Evolutionary conservation across 2,888 invertebrate genomes (phyloP).

Genomic region (Zonitis immaculata): DNA sequence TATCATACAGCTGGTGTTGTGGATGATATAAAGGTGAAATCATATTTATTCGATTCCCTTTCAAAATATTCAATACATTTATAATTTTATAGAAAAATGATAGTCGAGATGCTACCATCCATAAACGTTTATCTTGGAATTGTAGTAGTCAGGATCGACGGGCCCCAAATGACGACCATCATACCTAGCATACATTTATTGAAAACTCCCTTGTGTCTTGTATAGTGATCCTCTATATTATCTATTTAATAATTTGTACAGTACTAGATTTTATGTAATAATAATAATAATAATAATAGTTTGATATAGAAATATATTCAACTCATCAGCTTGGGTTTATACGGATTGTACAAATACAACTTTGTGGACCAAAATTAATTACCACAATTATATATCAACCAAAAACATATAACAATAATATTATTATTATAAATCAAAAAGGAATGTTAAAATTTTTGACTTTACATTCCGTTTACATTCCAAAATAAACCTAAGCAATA

Average conservation of each 20-base stretch:
- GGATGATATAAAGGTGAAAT: constrained; percentile 55
- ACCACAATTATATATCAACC: constrained; percentile 23
- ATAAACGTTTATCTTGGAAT: constrained; percentile 61
- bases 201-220: constrained; percentile 37
- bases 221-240: constrained; percentile 43
- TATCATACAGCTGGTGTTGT: constrained; percentile 65
- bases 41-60: too few relatives aligned
- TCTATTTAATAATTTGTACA: constrained; percentile 42
- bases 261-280: constrained; percentile 41
- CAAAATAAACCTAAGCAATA: constrained; percentile 37
- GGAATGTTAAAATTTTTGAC: constrained; percentile 8
- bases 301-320: constrained; percentile 14
- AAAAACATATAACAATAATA: constrained; percentile 17
- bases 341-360: constrained; percentile 29
- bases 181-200: constrained; percentile 45
- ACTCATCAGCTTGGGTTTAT: constrained; percentile 34
- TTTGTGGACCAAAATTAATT: constrained; percentile 23
- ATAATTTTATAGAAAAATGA: constrained; percentile 48
- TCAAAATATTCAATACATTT: constrained; percentile 2
- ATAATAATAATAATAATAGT: too few relatives aligned
- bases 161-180: constrained; percentile 43
- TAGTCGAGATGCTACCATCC: constrained; percentile 52
- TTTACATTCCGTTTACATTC: constrained; percentile 41
- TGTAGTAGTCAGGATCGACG: constrained; percentile 44
- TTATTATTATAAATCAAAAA: background rate